Conservation (phyloP, 2,888 invertebrate species). For the Sarcophaga caerulescens region DNA sequence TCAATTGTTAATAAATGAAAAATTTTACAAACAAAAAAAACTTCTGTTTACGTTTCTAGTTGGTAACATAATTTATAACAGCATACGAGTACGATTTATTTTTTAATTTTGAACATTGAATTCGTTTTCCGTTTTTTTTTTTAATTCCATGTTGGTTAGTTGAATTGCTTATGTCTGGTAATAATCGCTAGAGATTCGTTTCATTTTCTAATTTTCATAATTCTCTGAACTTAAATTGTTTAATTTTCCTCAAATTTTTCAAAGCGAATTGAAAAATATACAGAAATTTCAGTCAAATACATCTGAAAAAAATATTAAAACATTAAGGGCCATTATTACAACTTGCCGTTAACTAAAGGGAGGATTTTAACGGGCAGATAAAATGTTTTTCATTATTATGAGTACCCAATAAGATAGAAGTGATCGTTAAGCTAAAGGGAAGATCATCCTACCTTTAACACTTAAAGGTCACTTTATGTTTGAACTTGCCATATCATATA, state of each 20-base stretch:
- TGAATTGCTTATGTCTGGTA: background rate
- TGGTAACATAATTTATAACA: constrained; percentile 28
- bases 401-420: too few relatives aligned
- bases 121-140: background rate
- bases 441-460: too few relatives aligned
- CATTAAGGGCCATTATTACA: too few relatives aligned
- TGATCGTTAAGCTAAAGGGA: too few relatives aligned
- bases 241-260: background rate
- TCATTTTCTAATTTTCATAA: constrained; percentile 16
- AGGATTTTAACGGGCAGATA: too few relatives aligned
- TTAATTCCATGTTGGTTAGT: background rate
- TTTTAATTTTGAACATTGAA: constrained; percentile 17
- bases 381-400: too few relatives aligned
- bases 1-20: constrained; percentile 4
- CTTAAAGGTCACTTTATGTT: too few relatives aligned
- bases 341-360: too few relatives aligned
- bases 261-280: background rate
- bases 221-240: background rate
- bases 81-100: background rate
- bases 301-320: background rate
- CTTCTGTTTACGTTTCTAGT: background rate
- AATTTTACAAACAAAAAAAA: constrained; percentile 6
- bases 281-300: background rate
- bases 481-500: too few relatives aligned
- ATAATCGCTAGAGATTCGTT: constrained; percentile 24